Base-by-base conservation (phyloP, 2,888 invertebrate species). In the Epirrhoe alternata region DNA sequence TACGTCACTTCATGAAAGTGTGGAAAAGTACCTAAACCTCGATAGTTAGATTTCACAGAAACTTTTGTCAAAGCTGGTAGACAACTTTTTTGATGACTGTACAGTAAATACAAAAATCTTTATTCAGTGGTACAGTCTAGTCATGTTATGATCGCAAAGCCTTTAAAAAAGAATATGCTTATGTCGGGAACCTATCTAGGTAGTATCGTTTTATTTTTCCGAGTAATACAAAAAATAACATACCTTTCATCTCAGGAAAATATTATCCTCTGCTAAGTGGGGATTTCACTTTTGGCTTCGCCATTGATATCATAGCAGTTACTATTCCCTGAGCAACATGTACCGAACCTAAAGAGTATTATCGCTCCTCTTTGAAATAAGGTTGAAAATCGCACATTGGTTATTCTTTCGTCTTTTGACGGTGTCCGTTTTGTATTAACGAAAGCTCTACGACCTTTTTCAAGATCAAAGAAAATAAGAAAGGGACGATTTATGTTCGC, bases 401-500 rank as follows among this genome's bases (percentile, higher is more conserved):
- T 33, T 33, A 33, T 33, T 42, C 12, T 42, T 42, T 30, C 24
- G 30, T 31, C 14, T 8, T 30, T 38, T 12, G 38, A 38, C 12
- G 17, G 38, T 24, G 17, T 38, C 33, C 5, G 24, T n/a, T 35
- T 50, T 51, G 24, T 24, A 24, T 1, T 35, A 33, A 54, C 53
- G 6, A 47, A 24, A 64, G 4, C 45, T 24, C 52, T 45, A 47
- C 47, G 58, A 54, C 38, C 64, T 51, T 59, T 51, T 59, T 64
- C 53, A 53, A 4, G 63, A 58, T 64, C 63, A 64, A 64, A 64
- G 53, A 50, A 35, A 50, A 58, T 16, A 49, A 54, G 45, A 47
- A 57, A 49, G 50, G n/a, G 14, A 45, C 38, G 38, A 42, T 42
- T 42, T 42, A 42, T 42, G 38, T 5, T 42, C 38, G 38, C 38